Evolutionary conservation across 1,140 invertebrate genomes (phyloP).

Genomic region (Tribolium castaneum): DNA sequence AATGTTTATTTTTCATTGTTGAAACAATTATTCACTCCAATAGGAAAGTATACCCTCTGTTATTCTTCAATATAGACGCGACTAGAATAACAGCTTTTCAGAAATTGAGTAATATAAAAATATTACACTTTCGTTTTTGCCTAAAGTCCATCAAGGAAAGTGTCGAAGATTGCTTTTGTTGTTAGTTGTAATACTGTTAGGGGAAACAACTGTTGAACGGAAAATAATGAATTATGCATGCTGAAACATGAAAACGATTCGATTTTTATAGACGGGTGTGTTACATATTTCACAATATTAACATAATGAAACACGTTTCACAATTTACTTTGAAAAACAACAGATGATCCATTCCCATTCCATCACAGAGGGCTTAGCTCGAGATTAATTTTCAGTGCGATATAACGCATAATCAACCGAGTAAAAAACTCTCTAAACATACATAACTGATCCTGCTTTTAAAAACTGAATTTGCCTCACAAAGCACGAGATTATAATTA

Average conservation of each 20-base stretch:
- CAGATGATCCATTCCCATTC: neutral
- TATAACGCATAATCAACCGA: neutral
- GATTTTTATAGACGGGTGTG: slow-evolving; percentile 31
- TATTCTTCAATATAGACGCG: too few species aligned
- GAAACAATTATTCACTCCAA: too few species aligned
- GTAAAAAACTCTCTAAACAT: neutral
- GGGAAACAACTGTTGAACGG: slow-evolving; percentile 39
- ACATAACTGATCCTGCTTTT: neutral
- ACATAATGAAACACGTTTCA: slow-evolving; percentile 33
- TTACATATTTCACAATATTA: slow-evolving; percentile 31
- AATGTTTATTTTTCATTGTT: too few species aligned
- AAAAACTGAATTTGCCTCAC: slow-evolving; percentile 3
- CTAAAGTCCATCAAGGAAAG: neutral
- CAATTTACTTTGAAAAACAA: slow-evolving; percentile 13
- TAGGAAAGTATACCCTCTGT: too few species aligned
- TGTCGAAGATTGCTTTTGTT: slow-evolving; percentile 21
- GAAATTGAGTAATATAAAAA: too few species aligned
- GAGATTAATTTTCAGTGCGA: neutral
- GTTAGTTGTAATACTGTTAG: slow-evolving; percentile 30
- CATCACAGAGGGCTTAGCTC: neutral
- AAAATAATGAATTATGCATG: slow-evolving; percentile 42
- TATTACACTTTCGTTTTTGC: neutral
- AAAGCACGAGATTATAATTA: neutral
- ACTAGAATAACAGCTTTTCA: too few species aligned
- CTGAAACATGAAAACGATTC: slow-evolving; percentile 32